Base-by-base conservation (phyloP, 2,888 invertebrate species). In the Serrognathus titanus region DNA sequence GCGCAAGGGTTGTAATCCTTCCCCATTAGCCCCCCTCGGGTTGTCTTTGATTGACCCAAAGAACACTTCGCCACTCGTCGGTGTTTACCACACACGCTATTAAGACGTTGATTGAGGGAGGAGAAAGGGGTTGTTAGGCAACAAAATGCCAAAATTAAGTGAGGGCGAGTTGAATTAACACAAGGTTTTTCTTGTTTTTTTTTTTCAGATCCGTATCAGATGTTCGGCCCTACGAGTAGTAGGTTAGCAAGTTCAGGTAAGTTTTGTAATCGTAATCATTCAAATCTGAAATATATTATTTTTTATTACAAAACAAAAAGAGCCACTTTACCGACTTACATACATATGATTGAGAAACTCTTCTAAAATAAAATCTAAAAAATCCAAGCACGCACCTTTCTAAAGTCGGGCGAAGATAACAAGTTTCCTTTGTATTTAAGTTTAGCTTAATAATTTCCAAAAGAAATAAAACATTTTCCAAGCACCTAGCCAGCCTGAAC, bases 191-290 rank as follows among this genome's bases (percentile, higher is more conserved):
- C 61, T 67, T 68, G 66, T 68, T 76, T 74, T 72, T 20, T 20
- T 4, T 20, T 87, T 86, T 56, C 87, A 95, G 96, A 97, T 90
- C 96, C 96, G 77, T 97, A 97, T 86, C 95, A 96, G 84, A 92
- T 96, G 91, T 95, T 96, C 79, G 96, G 95, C 61, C 93, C 96
- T 60, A 94, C 96, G 62, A 96, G 95, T 83, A 96, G 94, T 83
- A 88, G 96, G 74, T 83, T 96, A 76, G 96, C 96, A 54, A 95
- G 94, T 80, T 94, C 96, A 83, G 94, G 94, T 94, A 81, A 84
- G 81, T 11, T 75, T 40, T 51, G 53, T 47, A 43, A 57, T 49
- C 50, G n/a, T n/a, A n/a, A n/a, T n/a, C n/a, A n/a, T 31, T 37
- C 10, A 10, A 24, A 39, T 2, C 39, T 39, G 39, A 11, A 39